phyloP scores from a whole-genome alignment of 2,888 invertebrate species.

The Mythimna impura region DNA sequence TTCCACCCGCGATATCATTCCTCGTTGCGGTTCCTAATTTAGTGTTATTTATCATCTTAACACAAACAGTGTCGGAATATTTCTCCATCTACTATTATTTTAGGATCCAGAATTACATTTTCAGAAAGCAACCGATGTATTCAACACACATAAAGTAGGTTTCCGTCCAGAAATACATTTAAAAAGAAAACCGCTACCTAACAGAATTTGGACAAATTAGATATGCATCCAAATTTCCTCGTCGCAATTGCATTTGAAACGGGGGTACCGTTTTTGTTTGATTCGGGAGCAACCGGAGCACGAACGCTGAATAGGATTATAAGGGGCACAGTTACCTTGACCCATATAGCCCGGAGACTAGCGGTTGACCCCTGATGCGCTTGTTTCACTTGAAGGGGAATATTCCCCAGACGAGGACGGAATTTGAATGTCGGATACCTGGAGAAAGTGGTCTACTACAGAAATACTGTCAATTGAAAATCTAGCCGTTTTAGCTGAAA shows the following conservation, averaged over 20 bases:
- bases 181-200: not conserved
- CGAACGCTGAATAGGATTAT: slow-evolving; percentile 61
- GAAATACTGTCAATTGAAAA: slow-evolving; percentile 11
- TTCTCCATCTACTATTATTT: slow-evolving; percentile 1
- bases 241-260: slow-evolving; percentile 52
- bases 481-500: not conserved
- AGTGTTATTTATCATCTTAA: slow-evolving; percentile 34
- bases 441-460: not conserved
- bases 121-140: not conserved
- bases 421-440: slow-evolving; percentile 31
- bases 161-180: not conserved
- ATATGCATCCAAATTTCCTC: slow-evolving; percentile 48
- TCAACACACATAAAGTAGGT: not conserved
- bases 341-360: slow-evolving; percentile 61
- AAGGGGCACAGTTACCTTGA: slow-evolving; percentile 65
- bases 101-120: not conserved
- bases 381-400: slow-evolving; percentile 57
- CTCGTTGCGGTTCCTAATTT: slow-evolving; percentile 26
- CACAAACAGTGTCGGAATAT: slow-evolving; percentile 11
- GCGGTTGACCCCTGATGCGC: slow-evolving; percentile 59
- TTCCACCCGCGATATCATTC: slow-evolving; percentile 31
- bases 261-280: slow-evolving; percentile 48
- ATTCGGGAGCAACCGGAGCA: slow-evolving; percentile 51
- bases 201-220: slow-evolving; percentile 31
- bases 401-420: slow-evolving; percentile 40